phyloP scores from a whole-genome alignment of 53 echinoderm and acorn worm genomes.

The Patiria pectinifera region DNA sequence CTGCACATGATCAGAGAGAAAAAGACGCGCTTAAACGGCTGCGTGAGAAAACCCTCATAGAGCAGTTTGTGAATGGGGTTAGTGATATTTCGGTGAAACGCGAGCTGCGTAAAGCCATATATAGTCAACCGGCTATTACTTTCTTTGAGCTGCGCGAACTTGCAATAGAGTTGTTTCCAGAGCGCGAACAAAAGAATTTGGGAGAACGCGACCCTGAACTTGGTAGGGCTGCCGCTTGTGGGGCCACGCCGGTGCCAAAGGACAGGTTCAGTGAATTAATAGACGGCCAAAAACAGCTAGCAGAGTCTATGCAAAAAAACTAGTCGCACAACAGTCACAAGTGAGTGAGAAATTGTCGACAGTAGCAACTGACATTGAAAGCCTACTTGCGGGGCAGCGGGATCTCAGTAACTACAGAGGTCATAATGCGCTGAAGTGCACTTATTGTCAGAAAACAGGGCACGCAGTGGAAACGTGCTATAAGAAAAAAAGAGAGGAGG shows the following conservation, averaged over 20 bases:
- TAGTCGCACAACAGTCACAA: slow-evolving; percentile 4
- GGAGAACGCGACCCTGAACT: not conserved
- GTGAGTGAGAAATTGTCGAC: not conserved
- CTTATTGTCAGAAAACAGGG: no score
- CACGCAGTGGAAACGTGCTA: slow-evolving; percentile 38
- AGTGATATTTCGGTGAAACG: no score
- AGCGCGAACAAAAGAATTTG: no score
- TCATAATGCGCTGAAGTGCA: not conserved
- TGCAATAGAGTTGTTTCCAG: no score
- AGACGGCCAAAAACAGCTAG: not conserved
- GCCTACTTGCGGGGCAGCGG: not conserved
- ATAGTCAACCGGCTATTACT: no score
- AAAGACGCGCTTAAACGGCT: no score
- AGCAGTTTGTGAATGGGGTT: no score
- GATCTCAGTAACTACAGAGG: not conserved
- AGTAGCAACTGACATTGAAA: slow-evolving; percentile 3
- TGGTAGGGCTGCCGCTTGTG: not conserved
- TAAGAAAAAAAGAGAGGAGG: slow-evolving; percentile 35
- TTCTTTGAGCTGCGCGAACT: no score
- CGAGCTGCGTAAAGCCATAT: no score
- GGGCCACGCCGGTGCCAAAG: not conserved
- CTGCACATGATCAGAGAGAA: no score
- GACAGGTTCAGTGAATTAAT: not conserved
- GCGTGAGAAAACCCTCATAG: no score
- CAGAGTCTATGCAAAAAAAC: not conserved